Conservation (phyloP, 1,140 invertebrate genomes). For the Battus philenor region DNA sequence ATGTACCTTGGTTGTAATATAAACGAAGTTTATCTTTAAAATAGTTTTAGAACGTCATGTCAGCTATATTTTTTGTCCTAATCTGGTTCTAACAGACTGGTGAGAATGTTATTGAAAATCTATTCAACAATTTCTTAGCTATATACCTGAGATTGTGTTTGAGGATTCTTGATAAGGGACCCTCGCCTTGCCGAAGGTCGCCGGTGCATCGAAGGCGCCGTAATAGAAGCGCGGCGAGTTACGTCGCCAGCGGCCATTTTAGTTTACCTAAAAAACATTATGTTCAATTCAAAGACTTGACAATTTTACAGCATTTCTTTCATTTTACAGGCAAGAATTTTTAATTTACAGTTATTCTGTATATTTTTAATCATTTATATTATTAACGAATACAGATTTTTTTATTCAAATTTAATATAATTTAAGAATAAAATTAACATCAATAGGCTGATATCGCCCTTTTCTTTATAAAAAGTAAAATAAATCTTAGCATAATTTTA, state of each 20-base stretch:
- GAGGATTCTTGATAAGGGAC: slow-evolving; percentile 63
- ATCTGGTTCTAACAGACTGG: background rate
- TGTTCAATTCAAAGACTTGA: no score
- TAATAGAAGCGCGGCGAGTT: slow-evolving; percentile 70
- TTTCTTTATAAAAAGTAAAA: no score
- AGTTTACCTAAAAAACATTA: slow-evolving; percentile 9
- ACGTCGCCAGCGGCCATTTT: slow-evolving; percentile 70
- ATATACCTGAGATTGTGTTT: slow-evolving; percentile 53
- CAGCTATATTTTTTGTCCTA: background rate
- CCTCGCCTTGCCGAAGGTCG: slow-evolving; percentile 63
- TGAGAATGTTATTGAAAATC: background rate
- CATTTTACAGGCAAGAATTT: no score
- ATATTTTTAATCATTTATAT: no score
- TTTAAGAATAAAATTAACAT: no score
- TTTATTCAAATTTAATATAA: no score
- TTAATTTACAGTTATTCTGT: no score
- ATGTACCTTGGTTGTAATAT: no score
- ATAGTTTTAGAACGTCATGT: background rate
- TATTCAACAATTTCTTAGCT: background rate
- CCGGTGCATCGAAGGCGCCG: slow-evolving; percentile 68
- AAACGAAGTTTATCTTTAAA: background rate
- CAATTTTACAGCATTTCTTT: no score
- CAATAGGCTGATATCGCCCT: no score
- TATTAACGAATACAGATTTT: no score
- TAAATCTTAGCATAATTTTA: no score